A percentile compares a stretch with the other conserved stretches of the same genome.
phyloP scores from a whole-genome alignment of 2,113 vertebrate species.

The Odocoileus virginianus region DNA sequence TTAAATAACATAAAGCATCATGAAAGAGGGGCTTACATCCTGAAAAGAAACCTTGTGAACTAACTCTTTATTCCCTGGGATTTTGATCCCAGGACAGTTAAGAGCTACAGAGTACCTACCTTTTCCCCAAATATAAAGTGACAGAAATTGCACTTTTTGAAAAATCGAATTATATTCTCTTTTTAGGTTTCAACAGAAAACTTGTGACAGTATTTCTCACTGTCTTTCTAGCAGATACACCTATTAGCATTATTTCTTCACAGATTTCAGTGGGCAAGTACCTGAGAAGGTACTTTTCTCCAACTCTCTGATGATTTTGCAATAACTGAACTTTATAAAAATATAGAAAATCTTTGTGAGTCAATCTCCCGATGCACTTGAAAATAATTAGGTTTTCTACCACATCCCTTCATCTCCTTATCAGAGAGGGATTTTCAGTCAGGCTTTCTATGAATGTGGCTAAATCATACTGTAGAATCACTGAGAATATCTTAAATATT shows the following conservation, averaged over 20 bases:
- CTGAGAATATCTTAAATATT: neutral
- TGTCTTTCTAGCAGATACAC: neutral
- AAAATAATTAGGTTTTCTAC: slow-evolving; percentile 19
- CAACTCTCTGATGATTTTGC: slow-evolving; percentile 47
- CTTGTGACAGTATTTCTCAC: neutral
- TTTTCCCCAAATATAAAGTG: neutral
- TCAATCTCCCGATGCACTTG: slow-evolving; percentile 16
- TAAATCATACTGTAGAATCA: neutral
- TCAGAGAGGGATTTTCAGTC: neutral
- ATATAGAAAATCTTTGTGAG: neutral
- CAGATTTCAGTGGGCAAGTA: neutral
- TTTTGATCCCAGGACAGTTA: neutral
- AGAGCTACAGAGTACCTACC: neutral
- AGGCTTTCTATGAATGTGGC: neutral
- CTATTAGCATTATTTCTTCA: neutral
- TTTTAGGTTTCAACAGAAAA: slow-evolving; percentile 17
- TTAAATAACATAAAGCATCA: neutral
- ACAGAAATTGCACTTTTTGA: neutral
- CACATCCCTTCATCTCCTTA: neutral
- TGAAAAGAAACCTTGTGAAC: neutral
- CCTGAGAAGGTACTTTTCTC: neutral
- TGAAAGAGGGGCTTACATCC: neutral
- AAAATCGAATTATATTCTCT: slow-evolving; percentile 22
- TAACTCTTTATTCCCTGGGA: neutral
- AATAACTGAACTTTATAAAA: slow-evolving; percentile 4